Base-by-base conservation (phyloP, 2,797 vertebrate genomes). In the Gastrophryne carolinensis region DNA sequence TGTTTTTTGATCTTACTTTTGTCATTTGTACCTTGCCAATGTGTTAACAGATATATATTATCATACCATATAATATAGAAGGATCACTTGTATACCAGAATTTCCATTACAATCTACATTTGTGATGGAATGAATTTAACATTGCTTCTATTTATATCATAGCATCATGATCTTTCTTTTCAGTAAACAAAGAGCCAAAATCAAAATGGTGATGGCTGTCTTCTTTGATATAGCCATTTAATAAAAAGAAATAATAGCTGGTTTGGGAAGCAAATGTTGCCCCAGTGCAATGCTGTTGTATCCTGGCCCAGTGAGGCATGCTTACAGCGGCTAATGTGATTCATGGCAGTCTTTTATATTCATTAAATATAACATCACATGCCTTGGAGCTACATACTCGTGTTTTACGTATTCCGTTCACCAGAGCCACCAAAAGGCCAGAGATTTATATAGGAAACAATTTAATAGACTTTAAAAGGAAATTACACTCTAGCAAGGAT, bases 401-500 rank as follows among this genome's bases (percentile, higher is more conserved):
- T 53, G 30, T 47, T 52, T 66, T 34, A 24, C 34, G 66, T 12
- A 53, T 24, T 37, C 17, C 11, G 17, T 61, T 66, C 29, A 37
- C 17, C 26, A 27, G 5, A 30, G 21, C 26, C 21, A 44, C 35
- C 21, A 29, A 34, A 47, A 53, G 47, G 32, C 19, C 50, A 53
- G 21, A 54, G 50, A 41, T 52, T 50, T 49, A 27, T 6, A 10
- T 26, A 49, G 13, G 3, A 41, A 50, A 19, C 34, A 23, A 37
- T 64, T 65, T 47, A 56, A 75, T 49, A 62, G 60, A 41, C 24
- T 44, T 63, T 10, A 27, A 62, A 47, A 32, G n/a, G 37, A 63
- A 63, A 47, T 63, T 44, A n/a, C 30, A 65, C 44, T 65, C n/a
- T 32, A 23, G 63, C 44, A 30, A 34, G 6, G 17, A 32, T 66